Evolutionary conservation across 2,888 invertebrate species (phyloP), one percentile per base, ranked within the genome.

Genomic region (Diabrotica balteata): DNA sequence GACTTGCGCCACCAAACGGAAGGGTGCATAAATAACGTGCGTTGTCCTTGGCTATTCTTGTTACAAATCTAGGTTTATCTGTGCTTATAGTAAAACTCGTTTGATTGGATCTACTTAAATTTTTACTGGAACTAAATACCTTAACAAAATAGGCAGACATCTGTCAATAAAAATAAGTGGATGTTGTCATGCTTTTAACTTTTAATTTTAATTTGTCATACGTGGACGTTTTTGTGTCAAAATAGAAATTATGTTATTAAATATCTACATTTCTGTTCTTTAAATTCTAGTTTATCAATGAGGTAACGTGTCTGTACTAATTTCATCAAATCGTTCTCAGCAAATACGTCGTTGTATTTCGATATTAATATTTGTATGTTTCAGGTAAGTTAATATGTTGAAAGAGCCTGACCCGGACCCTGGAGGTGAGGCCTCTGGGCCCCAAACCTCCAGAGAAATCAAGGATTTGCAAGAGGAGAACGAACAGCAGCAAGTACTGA

Each of bases 401-500:
- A 77, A 77, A 70, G 81, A 81, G 68, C 75, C 80, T 46, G 80
- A 79, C 65, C 78, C 80, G 62, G 80, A 79, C 69, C 75, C 78
- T 62, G 79, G 77, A 62, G 78, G 78, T 54, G 63, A 73, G 58
- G 66, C 73, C 49, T 72, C 68, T 42, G 69, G 73, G 45, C 73
- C 74, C 42, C 67, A 70, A 32, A 71, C 76, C 8, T 64, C 74
- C 46, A 76, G 72, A 65, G 80, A 83, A 76, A 70, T 82, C 51
- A 73, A 75, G 43, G 83, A 83, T 66, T 74, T 83, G 49, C 81
- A 82, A 73, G 83, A 83, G 67, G 81, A 84, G 72, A 81, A 79
- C 70, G 82, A 83, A 66, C 83, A 84, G 67, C 84, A 84, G 67
- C 81, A 84, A 69, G 76, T 82, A 17, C 73, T 84, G 46, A 83